phyloP scores from a whole-genome alignment of 2,113 vertebrate species.

The Clarias gariepinus region DNA sequence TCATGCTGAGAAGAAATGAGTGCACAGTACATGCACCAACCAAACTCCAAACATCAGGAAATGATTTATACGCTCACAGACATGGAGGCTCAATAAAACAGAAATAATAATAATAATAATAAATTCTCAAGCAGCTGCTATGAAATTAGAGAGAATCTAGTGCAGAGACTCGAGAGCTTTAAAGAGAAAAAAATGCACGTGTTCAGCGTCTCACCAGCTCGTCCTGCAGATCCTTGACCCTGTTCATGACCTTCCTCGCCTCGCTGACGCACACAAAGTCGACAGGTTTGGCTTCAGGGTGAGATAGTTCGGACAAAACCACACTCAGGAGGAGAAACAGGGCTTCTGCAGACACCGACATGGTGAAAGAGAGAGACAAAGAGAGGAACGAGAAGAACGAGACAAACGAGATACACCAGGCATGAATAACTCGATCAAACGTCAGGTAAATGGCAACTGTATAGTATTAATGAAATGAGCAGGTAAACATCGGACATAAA shows the following conservation, averaged over 20 bases:
- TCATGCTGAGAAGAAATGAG: too few relatives aligned
- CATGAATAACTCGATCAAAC: background rate
- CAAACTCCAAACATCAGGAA: background rate
- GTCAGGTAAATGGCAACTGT: too few relatives aligned
- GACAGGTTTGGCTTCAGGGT: slow-evolving; percentile 57
- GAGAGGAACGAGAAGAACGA: background rate
- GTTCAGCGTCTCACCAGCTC: slow-evolving; percentile 60
- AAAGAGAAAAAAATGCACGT: background rate
- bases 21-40: too few relatives aligned
- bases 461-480: too few relatives aligned
- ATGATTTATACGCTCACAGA: background rate
- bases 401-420: background rate
- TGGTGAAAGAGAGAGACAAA: background rate
- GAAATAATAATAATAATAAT: background rate
- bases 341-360: slow-evolving; percentile 18
- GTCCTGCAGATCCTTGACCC: slow-evolving; percentile 58
- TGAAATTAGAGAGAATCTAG: background rate
- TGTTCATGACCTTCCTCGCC: slow-evolving; percentile 63
- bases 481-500: too few relatives aligned
- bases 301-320: slow-evolving; percentile 62
- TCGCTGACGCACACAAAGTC: slow-evolving; percentile 67
- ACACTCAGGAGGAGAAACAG: slow-evolving; percentile 67
- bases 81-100: background rate
- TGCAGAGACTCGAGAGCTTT: background rate
- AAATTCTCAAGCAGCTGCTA: background rate